Evolutionary conservation across 2,113 vertebrate species (phyloP).

Genomic region (Malurus melanocephalus): DNA sequence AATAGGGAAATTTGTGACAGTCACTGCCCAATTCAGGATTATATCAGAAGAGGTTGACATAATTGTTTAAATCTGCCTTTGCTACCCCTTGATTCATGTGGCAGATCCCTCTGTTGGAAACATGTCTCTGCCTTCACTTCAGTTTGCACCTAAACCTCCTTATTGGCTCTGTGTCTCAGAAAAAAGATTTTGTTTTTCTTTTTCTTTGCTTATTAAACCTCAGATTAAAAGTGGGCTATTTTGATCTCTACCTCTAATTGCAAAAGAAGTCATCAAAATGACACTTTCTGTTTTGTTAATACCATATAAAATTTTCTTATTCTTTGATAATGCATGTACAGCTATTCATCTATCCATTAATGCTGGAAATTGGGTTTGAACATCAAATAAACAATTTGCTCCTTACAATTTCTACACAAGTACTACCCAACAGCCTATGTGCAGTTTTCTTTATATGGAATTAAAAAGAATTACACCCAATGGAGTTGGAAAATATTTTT

Average conservation of each 20-base stretch:
- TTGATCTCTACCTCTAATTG: background rate
- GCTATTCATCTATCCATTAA: background rate
- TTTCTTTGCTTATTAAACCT: background rate
- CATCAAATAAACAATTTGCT: background rate
- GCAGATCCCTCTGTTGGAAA: background rate
- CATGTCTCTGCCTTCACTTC: accelerated
- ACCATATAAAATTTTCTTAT: background rate
- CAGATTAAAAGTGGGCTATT: background rate
- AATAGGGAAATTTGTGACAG: background rate
- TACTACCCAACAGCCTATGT: background rate
- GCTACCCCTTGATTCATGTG: background rate
- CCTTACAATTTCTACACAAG: background rate
- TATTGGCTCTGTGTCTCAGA: background rate
- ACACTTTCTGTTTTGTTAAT: background rate
- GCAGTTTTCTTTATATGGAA: background rate
- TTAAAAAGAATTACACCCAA: background rate
- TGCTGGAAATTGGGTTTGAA: background rate
- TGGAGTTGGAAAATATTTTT: background rate
- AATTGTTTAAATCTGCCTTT: background rate
- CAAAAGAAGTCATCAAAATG: background rate
- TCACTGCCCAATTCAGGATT: background rate
- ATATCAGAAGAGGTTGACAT: background rate
- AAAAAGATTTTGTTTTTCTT: background rate
- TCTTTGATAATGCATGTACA: background rate
- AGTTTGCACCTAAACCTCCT: background rate